A percentile compares a stretch with the other conserved stretches of the same genome.
Conservation (phyloP, 2,113 vertebrate genomes). For the Acrocephalus kingi region DNA sequence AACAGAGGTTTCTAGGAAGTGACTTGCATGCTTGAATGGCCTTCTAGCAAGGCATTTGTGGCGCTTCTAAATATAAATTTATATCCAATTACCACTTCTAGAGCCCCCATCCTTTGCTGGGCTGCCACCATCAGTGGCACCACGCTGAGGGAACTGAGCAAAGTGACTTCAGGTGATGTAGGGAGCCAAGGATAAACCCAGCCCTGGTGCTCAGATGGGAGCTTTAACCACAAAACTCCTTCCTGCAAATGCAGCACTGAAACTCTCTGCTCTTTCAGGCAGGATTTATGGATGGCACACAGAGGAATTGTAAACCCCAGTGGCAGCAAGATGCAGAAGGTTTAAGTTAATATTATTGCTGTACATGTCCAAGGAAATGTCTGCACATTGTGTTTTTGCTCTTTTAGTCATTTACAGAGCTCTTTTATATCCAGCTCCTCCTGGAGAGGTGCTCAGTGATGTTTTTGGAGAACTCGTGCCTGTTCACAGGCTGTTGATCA, state of each 20-base stretch:
- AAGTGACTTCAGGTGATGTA: background rate
- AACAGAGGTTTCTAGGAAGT: slow-evolving; percentile 12
- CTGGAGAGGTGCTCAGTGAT: background rate
- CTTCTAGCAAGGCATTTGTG: background rate
- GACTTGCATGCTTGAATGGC: background rate
- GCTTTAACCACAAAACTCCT: background rate
- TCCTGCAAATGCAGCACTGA: background rate
- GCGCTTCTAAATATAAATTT: background rate
- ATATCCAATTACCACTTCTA: background rate
- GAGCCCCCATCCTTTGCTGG: background rate
- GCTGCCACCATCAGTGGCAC: background rate
- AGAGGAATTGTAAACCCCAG: background rate
- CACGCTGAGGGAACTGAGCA: background rate
- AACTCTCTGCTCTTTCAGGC: background rate
- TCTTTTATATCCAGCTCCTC: background rate
- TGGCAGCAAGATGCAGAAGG: background rate
- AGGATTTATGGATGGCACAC: background rate
- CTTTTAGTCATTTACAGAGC: background rate
- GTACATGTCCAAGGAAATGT: background rate
- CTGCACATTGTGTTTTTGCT: background rate
- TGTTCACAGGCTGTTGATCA: background rate
- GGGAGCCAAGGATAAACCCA: background rate
- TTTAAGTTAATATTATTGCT: background rate
- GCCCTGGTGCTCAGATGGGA: background rate
- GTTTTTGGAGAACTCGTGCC: background rate